These are phyloP conservation scores for Drosophila testacea DNA, from an alignment of 2,888 invertebrate species.

Conservation along the genomic window DNA sequence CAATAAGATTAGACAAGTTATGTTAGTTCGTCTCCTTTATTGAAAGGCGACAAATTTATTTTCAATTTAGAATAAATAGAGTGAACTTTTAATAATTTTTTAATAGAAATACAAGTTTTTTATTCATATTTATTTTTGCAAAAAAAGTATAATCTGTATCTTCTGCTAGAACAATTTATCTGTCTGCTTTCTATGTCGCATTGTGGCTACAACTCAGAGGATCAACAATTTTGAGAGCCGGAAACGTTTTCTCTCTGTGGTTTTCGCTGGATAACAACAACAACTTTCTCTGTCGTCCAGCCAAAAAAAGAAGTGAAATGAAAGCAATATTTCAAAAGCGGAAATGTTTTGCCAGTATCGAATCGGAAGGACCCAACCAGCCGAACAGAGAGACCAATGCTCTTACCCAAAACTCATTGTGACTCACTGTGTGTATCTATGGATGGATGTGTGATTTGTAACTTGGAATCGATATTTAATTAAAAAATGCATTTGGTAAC, in stretches of 20 bases:
- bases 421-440: conserved; percentile 20
- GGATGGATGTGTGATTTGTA: conserved; percentile 15
- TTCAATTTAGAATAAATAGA: neutral
- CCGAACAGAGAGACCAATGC: conserved; percentile 7
- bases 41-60: neutral
- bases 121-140: neutral
- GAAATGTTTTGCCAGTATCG: conserved; percentile 66
- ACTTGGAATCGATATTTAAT: conserved; percentile 59
- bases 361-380: conserved; percentile 51
- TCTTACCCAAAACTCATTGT: conserved; percentile 30
- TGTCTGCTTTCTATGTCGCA: conserved; percentile 21
- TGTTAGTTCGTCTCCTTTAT: neutral
- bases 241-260: conserved; percentile 44
- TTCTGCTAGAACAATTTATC: conserved; percentile 30
- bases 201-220: conserved; percentile 41
- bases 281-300: conserved; percentile 26
- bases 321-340: conserved; percentile 70
- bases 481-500: conserved; percentile 62
- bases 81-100: neutral
- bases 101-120: neutral
- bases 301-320: conserved; percentile 40
- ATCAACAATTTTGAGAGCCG: conserved; percentile 43
- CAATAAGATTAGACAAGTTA: neutral
- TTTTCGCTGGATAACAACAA: conserved; percentile 39
- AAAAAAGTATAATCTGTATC: neutral